Percentiles rank a stretch among this genome's conserved stretches.
Evolutionary conservation across 2,888 invertebrate genomes (phyloP).

Genomic region (Tromatobia lineatoria): DNA sequence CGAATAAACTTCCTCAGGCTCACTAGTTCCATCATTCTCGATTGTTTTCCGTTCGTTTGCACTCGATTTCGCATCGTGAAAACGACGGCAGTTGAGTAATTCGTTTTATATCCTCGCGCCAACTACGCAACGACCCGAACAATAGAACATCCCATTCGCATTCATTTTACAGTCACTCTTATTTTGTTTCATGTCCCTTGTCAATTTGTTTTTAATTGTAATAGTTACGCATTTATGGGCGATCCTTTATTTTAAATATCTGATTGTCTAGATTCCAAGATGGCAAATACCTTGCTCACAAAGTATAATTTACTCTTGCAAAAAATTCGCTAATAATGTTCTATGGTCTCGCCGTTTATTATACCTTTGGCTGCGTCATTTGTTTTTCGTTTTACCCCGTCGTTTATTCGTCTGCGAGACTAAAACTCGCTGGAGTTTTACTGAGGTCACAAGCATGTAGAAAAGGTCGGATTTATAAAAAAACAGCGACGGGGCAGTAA

Average conservation of each 20-base stretch:
- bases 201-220: neutral
- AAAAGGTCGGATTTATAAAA: neutral
- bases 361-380: neutral
- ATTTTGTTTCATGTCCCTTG: neutral
- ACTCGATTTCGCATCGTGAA: conserved; percentile 48
- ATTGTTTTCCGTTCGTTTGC: conserved; percentile 58
- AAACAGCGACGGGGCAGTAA: conserved; percentile 14
- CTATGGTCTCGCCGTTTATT: neutral
- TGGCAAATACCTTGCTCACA: too few relatives aligned
- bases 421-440: neutral
- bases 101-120: conserved; percentile 36
- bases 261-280: too few relatives aligned
- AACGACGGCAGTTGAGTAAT: conserved; percentile 36
- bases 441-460: neutral
- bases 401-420: neutral
- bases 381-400: neutral
- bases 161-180: neutral
- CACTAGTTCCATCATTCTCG: conserved; percentile 34
- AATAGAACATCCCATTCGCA: neutral
- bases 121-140: conserved; percentile 31
- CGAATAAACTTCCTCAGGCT: conserved; percentile 32
- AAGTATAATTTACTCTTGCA: too few relatives aligned
- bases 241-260: too few relatives aligned
- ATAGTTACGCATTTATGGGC: neutral
- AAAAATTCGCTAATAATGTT: neutral